Percentiles rank a stretch among this genome's conserved stretches.
Evolutionary conservation across 2,888 invertebrate genomes (phyloP).

Genomic region (Nebria salina): DNA sequence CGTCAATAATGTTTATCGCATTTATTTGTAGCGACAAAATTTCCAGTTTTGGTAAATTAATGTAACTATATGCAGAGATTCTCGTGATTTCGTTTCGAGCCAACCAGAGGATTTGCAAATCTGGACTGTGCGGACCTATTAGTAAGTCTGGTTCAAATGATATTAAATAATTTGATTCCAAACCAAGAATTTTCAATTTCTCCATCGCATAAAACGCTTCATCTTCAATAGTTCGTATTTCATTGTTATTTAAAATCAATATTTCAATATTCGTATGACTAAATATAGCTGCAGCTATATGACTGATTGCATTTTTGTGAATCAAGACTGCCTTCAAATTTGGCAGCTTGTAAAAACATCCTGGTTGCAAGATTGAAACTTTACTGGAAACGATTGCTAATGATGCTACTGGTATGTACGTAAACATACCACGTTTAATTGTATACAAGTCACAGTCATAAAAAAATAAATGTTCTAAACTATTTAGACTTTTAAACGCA

Average conservation of each 20-base stretch:
- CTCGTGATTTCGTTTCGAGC: neutral
- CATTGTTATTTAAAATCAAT: neutral
- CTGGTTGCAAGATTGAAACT: neutral
- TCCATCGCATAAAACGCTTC: slow-evolving; percentile 10
- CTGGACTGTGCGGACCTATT: neutral
- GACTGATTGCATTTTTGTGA: neutral
- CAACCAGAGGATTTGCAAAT: neutral
- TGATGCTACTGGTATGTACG: neutral
- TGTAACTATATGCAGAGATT: neutral
- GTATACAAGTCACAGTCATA: neutral
- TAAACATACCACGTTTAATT: neutral
- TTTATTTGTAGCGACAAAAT: neutral
- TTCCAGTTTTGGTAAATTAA: neutral
- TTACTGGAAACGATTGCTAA: neutral
- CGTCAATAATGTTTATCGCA: neutral
- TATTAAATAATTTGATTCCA: neutral
- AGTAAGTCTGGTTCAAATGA: neutral
- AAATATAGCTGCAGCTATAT: neutral
- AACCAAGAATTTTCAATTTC: neutral
- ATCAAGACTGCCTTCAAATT: neutral
- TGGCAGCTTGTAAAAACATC: neutral
- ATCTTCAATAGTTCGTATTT: neutral
- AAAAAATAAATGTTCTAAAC: neutral
- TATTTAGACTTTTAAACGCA: neutral
- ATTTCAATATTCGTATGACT: neutral